Evolutionary conservation across 1,140 invertebrate genomes (phyloP).

Genomic region (Arion vulgaris): DNA sequence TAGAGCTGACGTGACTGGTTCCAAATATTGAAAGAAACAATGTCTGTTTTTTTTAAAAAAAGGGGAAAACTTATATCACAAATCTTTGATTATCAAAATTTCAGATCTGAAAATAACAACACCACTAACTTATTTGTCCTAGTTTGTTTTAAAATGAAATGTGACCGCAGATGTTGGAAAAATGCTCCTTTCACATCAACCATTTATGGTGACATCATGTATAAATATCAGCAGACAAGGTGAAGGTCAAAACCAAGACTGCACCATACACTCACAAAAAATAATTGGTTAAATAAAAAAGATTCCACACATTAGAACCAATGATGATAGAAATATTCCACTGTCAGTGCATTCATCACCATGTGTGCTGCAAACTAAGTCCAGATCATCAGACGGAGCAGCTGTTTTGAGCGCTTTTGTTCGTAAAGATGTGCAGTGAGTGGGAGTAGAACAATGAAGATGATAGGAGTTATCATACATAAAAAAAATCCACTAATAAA

Average conservation of each 20-base stretch:
- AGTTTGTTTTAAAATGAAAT: neutral
- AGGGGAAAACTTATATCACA: neutral
- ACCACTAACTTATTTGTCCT: neutral
- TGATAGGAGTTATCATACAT: slow-evolving; percentile 19
- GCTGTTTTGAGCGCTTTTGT: slow-evolving; percentile 37
- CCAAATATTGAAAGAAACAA: neutral
- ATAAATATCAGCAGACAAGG: slow-evolving; percentile 43
- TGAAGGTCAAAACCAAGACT: slow-evolving; percentile 5
- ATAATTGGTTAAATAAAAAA: neutral
- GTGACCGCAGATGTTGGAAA: neutral
- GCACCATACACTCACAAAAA: slow-evolving; percentile 28
- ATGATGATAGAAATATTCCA: neutral
- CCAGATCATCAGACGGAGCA: slow-evolving; percentile 26
- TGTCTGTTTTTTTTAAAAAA: too few relatives aligned
- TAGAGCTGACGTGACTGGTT: too few relatives aligned
- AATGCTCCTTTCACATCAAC: neutral
- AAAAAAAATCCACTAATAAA: slow-evolving; percentile 58
- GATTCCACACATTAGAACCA: neutral
- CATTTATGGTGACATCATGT: neutral
- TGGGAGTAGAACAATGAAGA: slow-evolving; percentile 30
- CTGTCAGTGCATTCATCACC: slow-evolving; percentile 14
- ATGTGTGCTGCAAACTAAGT: slow-evolving; percentile 14
- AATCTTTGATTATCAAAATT: neutral
- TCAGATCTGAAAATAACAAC: neutral
- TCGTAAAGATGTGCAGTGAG: slow-evolving; percentile 35